Conservation (phyloP, 2,113 vertebrate genomes). For the Tenrec ecaudatus region DNA sequence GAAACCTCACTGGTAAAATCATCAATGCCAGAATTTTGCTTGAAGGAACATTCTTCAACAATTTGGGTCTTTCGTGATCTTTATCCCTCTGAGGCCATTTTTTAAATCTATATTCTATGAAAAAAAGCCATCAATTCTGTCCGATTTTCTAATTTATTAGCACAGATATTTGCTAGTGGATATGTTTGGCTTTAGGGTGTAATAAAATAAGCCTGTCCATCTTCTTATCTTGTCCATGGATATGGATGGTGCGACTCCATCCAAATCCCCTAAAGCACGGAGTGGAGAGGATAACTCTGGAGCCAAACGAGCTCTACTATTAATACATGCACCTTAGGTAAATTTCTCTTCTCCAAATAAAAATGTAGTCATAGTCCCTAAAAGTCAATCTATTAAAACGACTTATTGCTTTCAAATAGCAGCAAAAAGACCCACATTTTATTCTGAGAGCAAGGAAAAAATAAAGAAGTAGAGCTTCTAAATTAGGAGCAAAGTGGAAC, state of each 20-base stretch:
- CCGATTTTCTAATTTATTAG: constrained; percentile 36
- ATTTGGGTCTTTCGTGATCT: background rate
- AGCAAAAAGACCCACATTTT: background rate
- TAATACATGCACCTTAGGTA: background rate
- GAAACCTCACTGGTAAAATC: constrained; percentile 2
- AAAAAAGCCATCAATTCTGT: constrained; percentile 39
- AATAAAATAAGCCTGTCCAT: background rate
- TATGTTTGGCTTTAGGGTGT: constrained; percentile 3
- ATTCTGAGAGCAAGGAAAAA: constrained; percentile 24
- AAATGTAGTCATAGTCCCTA: background rate
- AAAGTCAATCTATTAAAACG: background rate
- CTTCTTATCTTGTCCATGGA: background rate
- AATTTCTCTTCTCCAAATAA: background rate
- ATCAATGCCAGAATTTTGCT: constrained; percentile 39
- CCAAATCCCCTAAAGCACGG: background rate
- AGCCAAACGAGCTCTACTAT: background rate
- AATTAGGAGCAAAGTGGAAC: constrained; percentile 38
- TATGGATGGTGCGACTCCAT: background rate
- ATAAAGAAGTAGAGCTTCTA: background rate
- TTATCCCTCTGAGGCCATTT: background rate
- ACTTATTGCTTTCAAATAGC: constrained; percentile 24
- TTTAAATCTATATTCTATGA: background rate
- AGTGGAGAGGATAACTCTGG: too few species aligned
- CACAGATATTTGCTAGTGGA: background rate
- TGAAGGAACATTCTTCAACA: background rate